Evolutionary conservation across 2,888 invertebrate genomes (phyloP).

Genomic region (Harmothoe impar): DNA sequence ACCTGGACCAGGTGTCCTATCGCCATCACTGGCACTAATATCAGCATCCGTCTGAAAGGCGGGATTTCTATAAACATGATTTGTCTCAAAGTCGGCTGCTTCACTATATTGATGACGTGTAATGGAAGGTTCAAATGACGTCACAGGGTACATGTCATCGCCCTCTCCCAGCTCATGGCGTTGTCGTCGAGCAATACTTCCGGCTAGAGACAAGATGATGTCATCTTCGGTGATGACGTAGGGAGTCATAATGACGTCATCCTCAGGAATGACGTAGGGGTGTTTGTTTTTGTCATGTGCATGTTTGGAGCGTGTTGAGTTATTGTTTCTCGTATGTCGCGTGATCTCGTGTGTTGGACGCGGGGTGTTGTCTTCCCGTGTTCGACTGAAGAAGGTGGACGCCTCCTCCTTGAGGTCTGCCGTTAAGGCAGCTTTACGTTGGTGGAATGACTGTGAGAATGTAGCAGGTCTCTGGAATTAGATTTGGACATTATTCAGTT

Average conservation of each 20-base stretch:
- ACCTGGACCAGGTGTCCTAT: too few species aligned
- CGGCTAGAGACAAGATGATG: slow-evolving; percentile 7
- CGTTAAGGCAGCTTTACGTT: neutral
- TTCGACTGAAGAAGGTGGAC: neutral
- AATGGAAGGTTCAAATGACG: neutral
- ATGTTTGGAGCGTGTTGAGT: neutral
- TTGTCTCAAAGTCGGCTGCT: neutral
- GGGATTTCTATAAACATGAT: too few species aligned
- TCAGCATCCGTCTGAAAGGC: too few species aligned
- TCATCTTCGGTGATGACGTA: neutral
- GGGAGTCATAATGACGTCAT: too few species aligned
- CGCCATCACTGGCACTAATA: too few species aligned
- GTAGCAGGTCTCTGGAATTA: slow-evolving; percentile 13
- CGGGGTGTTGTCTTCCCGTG: neutral
- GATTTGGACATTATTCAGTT: neutral
- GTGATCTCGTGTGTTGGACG: neutral
- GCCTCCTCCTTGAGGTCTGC: neutral
- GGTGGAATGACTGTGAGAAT: neutral
- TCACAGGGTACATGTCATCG: neutral
- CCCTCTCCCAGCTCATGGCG: neutral
- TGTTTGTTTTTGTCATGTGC: too few species aligned
- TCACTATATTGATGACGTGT: neutral
- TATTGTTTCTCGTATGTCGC: neutral
- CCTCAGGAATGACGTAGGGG: too few species aligned
- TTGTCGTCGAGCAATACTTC: slow-evolving; percentile 7